Evolutionary conservation across 1,140 invertebrate genomes (phyloP), one percentile per base, ranked within the genome.

Genomic region (Caerostris extrusa): DNA sequence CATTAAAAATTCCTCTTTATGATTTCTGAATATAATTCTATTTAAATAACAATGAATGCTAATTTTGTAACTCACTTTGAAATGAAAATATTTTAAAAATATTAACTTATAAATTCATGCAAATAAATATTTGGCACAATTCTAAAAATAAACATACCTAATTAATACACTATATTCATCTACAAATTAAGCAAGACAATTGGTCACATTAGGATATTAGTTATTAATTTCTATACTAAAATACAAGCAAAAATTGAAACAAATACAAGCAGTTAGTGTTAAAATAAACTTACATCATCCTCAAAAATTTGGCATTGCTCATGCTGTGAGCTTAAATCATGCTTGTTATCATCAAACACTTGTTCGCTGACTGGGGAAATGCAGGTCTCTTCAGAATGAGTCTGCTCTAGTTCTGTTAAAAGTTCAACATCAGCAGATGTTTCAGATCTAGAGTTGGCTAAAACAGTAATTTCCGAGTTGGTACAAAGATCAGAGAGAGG

Each of bases 321-420:
- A 94, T 94, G 93, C 93, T 90, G 87, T 34, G 81, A 90, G 56
- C 17, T 89, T 17, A 67, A 7, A 90, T 94, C 93, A 94, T 94
- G 93, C 93, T 94, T 90, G 93, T 85, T 94, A 94, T 94, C 93
- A 94, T 94, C 93, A 88, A 93, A 93, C 50, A 88, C 85, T 88
- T 93, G 82, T 64, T 93, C 92, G 71, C 64, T 88, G 57, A 88
- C 61, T 61, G 92, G 85, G 92, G 92, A 93, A 57, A 89, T 53
- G 60, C 83, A 87, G 58, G 92, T 81, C 19, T 93, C 92, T 93
- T 93, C 92, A 88, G 85, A 88, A 19, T 81, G 92, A 69, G 82
- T 93, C 57, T 93, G 91, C 55, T 93, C 92, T 55, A 93, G 81
- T 93, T 93, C 92, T 50, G 92, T 93, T 93, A 88, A 64, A 7